These are phyloP conservation scores for Ciconia nigra DNA, from an alignment of 2,797 vertebrate genomes.

Conservation along the genomic window DNA sequence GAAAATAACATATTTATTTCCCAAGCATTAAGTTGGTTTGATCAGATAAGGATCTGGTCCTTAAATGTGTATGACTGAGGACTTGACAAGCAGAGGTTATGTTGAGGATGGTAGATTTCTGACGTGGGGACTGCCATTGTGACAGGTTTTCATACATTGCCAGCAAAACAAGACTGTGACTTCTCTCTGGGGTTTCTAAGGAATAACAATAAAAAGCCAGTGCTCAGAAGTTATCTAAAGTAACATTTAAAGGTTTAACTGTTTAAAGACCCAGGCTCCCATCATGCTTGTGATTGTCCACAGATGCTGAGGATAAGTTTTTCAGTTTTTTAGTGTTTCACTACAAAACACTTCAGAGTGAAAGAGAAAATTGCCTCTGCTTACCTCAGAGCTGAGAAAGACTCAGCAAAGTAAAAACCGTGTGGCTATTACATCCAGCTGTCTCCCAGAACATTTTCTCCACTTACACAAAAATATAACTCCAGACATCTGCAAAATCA, in stretches of 20 bases:
- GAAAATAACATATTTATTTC: neutral
- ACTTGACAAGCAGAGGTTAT: neutral
- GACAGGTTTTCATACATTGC: neutral
- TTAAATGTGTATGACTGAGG: neutral
- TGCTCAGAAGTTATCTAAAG: neutral
- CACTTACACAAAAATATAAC: neutral
- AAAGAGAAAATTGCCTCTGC: neutral
- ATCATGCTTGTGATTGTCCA: neutral
- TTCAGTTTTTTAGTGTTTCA: neutral
- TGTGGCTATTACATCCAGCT: neutral
- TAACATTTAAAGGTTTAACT: neutral
- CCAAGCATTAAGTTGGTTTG: neutral
- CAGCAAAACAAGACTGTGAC: neutral
- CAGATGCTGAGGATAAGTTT: neutral
- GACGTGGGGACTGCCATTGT: no score
- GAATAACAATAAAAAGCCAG: neutral
- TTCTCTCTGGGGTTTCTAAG: neutral
- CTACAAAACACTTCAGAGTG: neutral
- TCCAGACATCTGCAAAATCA: neutral
- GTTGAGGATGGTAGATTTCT: neutral
- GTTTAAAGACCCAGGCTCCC: neutral
- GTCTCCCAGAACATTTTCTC: neutral
- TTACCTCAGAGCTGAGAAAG: neutral
- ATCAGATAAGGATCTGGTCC: neutral
- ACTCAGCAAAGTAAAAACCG: neutral